Conservation (phyloP, 2,113 vertebrate species). For the Cygnus buccinator region DNA sequence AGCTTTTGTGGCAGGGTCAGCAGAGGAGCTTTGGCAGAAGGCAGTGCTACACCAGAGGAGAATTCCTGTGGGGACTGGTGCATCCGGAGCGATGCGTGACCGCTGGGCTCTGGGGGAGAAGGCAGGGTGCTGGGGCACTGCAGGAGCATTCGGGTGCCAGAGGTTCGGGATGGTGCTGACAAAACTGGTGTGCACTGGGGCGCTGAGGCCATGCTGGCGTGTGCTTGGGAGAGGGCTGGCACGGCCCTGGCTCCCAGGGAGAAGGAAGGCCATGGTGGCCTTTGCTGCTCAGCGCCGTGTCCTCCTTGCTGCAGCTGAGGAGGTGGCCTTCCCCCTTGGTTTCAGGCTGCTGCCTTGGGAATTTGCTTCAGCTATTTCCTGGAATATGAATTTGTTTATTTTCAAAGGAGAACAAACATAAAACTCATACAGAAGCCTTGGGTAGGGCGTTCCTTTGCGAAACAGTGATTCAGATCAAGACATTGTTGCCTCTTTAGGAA, state of each 20-base stretch:
- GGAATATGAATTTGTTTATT: conserved; percentile 59
- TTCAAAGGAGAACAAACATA: conserved; percentile 54
- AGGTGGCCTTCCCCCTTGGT: neutral
- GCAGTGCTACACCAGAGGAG: rapidly evolving
- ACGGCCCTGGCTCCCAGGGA: rapidly evolving
- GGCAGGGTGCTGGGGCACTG: rapidly evolving
- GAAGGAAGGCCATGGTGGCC: neutral
- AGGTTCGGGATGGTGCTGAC: rapidly evolving
- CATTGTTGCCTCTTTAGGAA: neutral
- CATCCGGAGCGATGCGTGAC: neutral
- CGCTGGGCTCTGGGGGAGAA: rapidly evolving
- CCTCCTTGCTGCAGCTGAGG: rapidly evolving
- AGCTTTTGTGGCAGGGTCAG: neutral
- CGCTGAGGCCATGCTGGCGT: rapidly evolving
- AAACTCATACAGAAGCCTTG: neutral
- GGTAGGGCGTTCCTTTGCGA: neutral
- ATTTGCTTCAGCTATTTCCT: conserved; percentile 55
- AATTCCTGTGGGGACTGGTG: rapidly evolving
- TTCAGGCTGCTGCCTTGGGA: conserved; percentile 31
- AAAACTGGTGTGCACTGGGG: neutral
- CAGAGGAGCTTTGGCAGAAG: neutral
- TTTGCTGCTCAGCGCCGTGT: rapidly evolving
- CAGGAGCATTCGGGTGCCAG: rapidly evolving
- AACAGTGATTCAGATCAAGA: neutral
- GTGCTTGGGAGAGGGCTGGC: neutral